Evolutionary conservation across 2,113 vertebrate genomes (phyloP).

Genomic region (Ciconia maguari): DNA sequence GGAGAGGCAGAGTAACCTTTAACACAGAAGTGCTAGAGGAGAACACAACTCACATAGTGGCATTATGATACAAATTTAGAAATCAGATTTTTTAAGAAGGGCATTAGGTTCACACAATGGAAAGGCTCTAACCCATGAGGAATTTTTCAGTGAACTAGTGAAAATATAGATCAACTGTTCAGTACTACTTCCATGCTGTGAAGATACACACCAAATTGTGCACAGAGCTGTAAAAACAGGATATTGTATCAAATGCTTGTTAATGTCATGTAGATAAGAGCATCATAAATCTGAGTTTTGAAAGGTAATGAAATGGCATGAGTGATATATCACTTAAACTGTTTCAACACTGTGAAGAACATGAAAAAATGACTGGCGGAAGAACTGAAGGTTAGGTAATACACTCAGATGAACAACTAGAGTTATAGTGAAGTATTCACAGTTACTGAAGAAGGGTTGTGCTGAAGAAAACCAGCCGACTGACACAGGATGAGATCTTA

Average conservation of each 20-base stretch:
- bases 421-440: neutral
- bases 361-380: neutral
- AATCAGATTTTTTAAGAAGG: conserved; percentile 40
- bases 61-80: conserved; percentile 40
- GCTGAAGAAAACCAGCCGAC: neutral
- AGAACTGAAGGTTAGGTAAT: neutral
- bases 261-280: neutral
- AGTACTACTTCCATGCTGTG: neutral
- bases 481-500: neutral
- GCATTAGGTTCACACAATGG: neutral
- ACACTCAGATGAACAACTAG: neutral
- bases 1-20: conserved; percentile 36
- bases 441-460: neutral
- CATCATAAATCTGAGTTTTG: neutral
- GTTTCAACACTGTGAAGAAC: neutral
- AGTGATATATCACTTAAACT: neutral
- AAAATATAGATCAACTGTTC: conserved; percentile 25
- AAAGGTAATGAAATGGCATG: neutral
- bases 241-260: neutral
- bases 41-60: neutral
- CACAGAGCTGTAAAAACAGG: conserved; percentile 13
- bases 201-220: neutral
- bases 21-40: conserved; percentile 1
- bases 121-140: neutral
- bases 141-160: neutral